Conservation (phyloP, 2,113 vertebrate genomes). For the Hyperopisus bebe region DNA sequence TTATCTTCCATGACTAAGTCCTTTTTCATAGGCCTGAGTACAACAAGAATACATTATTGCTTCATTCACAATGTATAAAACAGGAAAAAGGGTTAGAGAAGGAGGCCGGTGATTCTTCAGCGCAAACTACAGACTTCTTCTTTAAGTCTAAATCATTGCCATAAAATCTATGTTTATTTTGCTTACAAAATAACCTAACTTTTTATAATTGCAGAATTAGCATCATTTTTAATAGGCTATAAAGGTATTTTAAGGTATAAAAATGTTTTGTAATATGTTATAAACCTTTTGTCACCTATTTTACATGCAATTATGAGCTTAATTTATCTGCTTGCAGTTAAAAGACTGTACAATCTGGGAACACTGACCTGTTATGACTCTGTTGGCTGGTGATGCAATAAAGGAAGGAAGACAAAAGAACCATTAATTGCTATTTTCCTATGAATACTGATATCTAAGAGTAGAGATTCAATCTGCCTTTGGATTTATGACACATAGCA, state of each 20-base stretch:
- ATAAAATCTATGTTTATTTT: neutral
- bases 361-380: neutral
- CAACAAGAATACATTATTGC: neutral
- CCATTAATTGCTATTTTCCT: neutral
- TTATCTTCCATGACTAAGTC: slow-evolving; percentile 1
- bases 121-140: neutral
- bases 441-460: neutral
- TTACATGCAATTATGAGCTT: neutral
- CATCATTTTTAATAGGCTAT: neutral
- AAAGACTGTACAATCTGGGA: neutral
- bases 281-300: neutral
- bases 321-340: neutral
- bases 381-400: neutral
- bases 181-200: neutral
- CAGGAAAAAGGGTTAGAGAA: neutral
- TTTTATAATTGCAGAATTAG: neutral
- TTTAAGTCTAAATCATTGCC: neutral
- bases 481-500: neutral
- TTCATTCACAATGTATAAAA: neutral
- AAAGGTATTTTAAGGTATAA: neutral
- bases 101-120: neutral
- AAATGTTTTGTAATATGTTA: neutral
- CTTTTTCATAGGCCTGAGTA: neutral
- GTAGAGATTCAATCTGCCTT: neutral
- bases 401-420: neutral